These are phyloP conservation scores for Poecilia latipinna DNA, from an alignment of 2,113 vertebrate species.

Conservation along the genomic window DNA sequence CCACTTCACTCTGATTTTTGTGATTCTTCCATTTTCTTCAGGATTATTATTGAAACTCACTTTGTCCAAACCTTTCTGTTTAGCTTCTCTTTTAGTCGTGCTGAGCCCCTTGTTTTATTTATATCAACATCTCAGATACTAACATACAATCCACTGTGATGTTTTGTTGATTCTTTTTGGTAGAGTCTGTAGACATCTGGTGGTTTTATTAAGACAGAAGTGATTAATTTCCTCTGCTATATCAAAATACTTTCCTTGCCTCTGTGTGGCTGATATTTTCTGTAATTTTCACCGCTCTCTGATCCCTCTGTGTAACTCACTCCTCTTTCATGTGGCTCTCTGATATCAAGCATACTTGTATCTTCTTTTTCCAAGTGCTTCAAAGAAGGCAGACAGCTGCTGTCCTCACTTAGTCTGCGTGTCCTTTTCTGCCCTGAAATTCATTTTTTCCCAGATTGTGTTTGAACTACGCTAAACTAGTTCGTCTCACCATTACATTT, in stretches of 20 bases:
- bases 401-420: conserved; percentile 22
- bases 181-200: too few species aligned
- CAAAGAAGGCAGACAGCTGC: conserved; percentile 49
- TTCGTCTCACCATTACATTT: conserved; percentile 18
- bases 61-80: not conserved
- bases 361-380: conserved; percentile 48
- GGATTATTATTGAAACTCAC: not conserved
- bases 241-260: not conserved
- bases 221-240: not conserved
- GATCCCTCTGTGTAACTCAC: not conserved
- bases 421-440: conserved; percentile 28
- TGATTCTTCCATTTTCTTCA: not conserved
- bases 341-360: conserved; percentile 28
- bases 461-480: conserved; percentile 37
- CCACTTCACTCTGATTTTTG: not conserved
- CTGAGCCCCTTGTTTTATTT: not conserved
- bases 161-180: too few species aligned
- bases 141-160: too few species aligned
- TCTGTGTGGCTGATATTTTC: not conserved
- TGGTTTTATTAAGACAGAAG: not conserved
- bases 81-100: not conserved
- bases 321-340: conserved; percentile 6
- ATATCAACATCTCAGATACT: too few species aligned
- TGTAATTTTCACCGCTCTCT: not conserved
- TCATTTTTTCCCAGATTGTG: conserved; percentile 38